Evolutionary conservation across 2,888 invertebrate genomes (phyloP).

Genomic region (Zeuzera pyrina): DNA sequence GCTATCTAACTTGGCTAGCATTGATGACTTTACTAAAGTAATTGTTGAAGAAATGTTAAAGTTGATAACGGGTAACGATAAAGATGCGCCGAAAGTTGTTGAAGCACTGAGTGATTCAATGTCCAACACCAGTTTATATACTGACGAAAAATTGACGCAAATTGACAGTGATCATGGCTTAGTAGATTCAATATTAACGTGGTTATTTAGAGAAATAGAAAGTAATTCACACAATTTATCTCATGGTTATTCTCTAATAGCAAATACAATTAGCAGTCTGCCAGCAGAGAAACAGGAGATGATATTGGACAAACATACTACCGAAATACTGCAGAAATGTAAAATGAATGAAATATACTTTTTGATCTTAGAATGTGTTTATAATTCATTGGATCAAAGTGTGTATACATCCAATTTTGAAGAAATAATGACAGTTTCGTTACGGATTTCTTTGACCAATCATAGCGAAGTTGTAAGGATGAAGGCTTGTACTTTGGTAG

Average conservation of each 20-base stretch:
- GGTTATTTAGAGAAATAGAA: conserved; percentile 44
- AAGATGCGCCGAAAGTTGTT: conserved; percentile 39
- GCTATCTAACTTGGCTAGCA: conserved; percentile 55
- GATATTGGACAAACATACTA: conserved; percentile 35
- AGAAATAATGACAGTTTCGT: conserved; percentile 42
- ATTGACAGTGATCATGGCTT: conserved; percentile 61
- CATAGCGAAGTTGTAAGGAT: conserved; percentile 36
- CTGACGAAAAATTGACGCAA: conserved; percentile 41
- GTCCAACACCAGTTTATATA: conserved; percentile 42
- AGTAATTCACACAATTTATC: conserved; percentile 22
- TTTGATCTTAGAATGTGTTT: conserved; percentile 63
- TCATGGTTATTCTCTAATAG: conserved; percentile 42
- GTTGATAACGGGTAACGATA: conserved; percentile 31
- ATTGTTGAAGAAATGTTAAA: conserved; percentile 58
- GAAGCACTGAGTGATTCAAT: conserved; percentile 43
- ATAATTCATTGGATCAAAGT: conserved; percentile 55
- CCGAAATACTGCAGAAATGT: conserved; percentile 33
- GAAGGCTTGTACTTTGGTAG: conserved; percentile 63
- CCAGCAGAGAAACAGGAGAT: conserved; percentile 38
- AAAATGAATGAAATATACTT: conserved; percentile 37
- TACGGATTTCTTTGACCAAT: conserved; percentile 42
- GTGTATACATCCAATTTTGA: conserved; percentile 39
- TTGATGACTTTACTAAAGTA: conserved; percentile 59
- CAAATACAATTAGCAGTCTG: conserved; percentile 46
- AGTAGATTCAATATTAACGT: conserved; percentile 45